Conservation (phyloP, 2,888 invertebrate genomes). For the Amaurobius ferox region DNA sequence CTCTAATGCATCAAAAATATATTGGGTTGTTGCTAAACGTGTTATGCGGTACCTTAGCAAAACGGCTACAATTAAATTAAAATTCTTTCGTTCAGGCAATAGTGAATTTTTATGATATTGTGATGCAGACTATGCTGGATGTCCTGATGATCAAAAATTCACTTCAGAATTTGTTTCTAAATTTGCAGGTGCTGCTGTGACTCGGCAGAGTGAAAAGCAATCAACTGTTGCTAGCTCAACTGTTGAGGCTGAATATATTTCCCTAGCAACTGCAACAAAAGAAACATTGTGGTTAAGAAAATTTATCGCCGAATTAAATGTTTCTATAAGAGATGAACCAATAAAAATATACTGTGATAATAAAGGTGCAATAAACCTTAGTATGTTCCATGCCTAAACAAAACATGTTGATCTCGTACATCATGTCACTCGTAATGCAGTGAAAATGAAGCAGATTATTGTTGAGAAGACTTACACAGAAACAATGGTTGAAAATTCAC, state of each 20-base stretch:
- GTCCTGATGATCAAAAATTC: conserved; percentile 40
- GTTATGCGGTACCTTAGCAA: conserved; percentile 28
- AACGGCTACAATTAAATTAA: neutral
- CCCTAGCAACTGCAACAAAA: conserved; percentile 70
- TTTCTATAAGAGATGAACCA: neutral
- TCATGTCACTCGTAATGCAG: neutral
- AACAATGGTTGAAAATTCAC: conserved; percentile 9
- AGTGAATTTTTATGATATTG: conserved; percentile 44
- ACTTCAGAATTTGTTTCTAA: conserved; percentile 70
- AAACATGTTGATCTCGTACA: neutral
- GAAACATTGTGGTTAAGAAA: conserved; percentile 66
- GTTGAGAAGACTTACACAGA: neutral
- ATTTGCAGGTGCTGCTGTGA: conserved; percentile 22
- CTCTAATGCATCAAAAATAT: neutral
- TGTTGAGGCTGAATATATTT: conserved; percentile 74
- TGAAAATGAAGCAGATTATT: neutral
- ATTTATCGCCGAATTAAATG: neutral
- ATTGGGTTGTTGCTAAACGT: conserved; percentile 17
- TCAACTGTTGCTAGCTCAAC: conserved; percentile 72
- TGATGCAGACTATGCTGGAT: conserved; percentile 73
- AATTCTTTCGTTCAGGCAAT: neutral
- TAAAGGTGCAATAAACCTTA: neutral
- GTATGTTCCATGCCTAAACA: neutral
- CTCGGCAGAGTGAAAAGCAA: conserved; percentile 67
- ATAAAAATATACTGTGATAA: conserved; percentile 13